Evolutionary conservation across 2,797 vertebrate species (phyloP), one percentile per base, ranked within the genome.

Genomic region (Hipposideros larvatus): DNA sequence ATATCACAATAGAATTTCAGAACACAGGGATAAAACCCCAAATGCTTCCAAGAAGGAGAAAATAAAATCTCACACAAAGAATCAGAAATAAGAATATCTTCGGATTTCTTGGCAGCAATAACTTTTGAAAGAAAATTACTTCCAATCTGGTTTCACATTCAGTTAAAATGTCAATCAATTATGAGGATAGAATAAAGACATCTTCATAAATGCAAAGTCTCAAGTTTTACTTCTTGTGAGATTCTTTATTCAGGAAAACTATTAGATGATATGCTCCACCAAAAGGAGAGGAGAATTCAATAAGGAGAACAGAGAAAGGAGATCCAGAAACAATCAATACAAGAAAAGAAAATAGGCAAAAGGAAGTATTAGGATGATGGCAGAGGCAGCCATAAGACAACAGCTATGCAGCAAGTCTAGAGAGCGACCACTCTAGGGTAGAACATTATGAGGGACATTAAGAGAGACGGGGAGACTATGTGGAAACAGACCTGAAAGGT

Each of bases 11-110:
- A 55, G 79, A 87, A 75, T 82, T 82, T 79, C 11, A 85, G 18
- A 94, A 55, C 46, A 5, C 15, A 90, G 26, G 22, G 63, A 46
- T 65, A 94, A 71, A 92, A 77, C 2, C 24, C 21, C 7, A 41
- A 77, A 80, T 89, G 59, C 37, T 91, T 96, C 51, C 14, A 77
- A 77, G 43, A 87, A 87, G 51, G 86, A 91, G 28, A 88, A 86
- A 68, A 79, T 71, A 78, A 88, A 87, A 46, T 28, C 43, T 85
- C 59, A 90, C 16, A 95, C 37, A 59, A 84, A 75, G 9, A 19
- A 68, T 55, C 53, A 95, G 51, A 37, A 88, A 53, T 68, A 91
- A 73, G 68, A 70, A 82, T 74, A 37, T 82, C 63, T 91, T 53
- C 87, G 46, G 48, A 86, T 26, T 48, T 73, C 21, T 57, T 95